Evolutionary conservation across 2,797 vertebrate species (phyloP).

Genomic region (Labroides dimidiatus): DNA sequence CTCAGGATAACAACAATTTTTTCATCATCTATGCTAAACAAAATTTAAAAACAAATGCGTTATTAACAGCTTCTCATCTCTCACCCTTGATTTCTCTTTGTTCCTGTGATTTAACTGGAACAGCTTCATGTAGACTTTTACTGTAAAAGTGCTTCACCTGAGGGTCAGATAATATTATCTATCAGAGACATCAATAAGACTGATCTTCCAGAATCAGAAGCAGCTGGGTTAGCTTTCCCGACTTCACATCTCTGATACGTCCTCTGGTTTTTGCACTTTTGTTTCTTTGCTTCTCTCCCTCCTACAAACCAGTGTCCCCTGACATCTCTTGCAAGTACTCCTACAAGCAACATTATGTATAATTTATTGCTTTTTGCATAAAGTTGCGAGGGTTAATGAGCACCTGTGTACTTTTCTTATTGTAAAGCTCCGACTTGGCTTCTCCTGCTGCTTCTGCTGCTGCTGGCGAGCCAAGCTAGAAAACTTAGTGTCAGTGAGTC

Average conservation of each 20-base stretch:
- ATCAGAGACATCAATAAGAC: neutral
- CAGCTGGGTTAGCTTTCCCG: neutral
- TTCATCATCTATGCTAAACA: too few species aligned
- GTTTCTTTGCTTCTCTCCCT: neutral
- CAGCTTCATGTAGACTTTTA: neutral
- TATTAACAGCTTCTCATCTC: too few species aligned
- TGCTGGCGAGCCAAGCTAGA: constrained; percentile 43
- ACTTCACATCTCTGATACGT: neutral
- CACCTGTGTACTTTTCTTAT: constrained; percentile 13
- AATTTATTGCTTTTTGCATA: constrained; percentile 14
- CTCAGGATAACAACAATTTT: too few species aligned
- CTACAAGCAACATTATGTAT: neutral
- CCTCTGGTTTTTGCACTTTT: neutral
- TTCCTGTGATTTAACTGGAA: neutral
- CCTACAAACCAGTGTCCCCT: neutral
- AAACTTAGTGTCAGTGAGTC: constrained; percentile 65
- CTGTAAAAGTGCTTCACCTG: neutral
- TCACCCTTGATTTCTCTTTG: too few species aligned
- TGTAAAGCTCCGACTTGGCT: constrained; percentile 43
- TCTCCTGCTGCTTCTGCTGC: constrained; percentile 27
- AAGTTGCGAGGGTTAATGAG: constrained; percentile 17
- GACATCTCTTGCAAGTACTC: neutral
- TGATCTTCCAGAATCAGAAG: neutral
- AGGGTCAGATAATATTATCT: neutral
- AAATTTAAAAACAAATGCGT: too few species aligned